Base-by-base conservation (phyloP, 2,888 invertebrate species). In the Microctonus hyperodae region DNA sequence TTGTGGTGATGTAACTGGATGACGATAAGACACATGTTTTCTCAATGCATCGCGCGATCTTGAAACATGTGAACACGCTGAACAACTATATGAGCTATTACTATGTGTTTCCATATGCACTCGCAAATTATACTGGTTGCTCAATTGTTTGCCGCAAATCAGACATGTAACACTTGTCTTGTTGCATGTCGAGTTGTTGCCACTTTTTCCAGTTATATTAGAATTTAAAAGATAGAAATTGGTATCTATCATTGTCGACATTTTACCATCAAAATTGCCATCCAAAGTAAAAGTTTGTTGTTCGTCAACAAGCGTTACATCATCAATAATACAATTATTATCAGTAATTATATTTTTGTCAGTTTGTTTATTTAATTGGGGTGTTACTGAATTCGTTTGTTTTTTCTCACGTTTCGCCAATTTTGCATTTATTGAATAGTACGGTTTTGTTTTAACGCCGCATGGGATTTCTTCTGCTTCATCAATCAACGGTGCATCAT, bases 41-140 rank as follows among this genome's bases (percentile, higher is more conserved):
- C 95, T 86, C 62, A 95, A 85, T 31, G 95, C 95, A 82, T 95
- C 95, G 68, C 95, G 87, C 63, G 94, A 95, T 70, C 95, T 88
- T 48, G 94, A 95, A 44, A 95, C 94, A 82, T 95, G 95, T 0
- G 91, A 90, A 85, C 95, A 95, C 0, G 94, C 92, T 70, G 91
- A 90, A 79, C 95, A 95, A 35, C 94, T 94, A 83, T 95, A 94
- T 33, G 94, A 90, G 58, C 93, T 90, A 73, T 95, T 95, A 78
- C 94, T 92, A 83, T 95, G 95, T 22, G 95, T 95, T 80, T 95
- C 95, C 90, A 95, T 91, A 79, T 95, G 95, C 69, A 95, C 95
- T 68, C 95, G 88, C 75, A 95, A 85, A 83, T 95, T 95, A 86
- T 95, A 95, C 83, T 95, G 95, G 85, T 95, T 95, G 83, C 94